Percentiles rank a stretch among this genome's conserved stretches.
Evolutionary conservation across 2,797 vertebrate species (phyloP).

Genomic region (Mionectes olivaceus): DNA sequence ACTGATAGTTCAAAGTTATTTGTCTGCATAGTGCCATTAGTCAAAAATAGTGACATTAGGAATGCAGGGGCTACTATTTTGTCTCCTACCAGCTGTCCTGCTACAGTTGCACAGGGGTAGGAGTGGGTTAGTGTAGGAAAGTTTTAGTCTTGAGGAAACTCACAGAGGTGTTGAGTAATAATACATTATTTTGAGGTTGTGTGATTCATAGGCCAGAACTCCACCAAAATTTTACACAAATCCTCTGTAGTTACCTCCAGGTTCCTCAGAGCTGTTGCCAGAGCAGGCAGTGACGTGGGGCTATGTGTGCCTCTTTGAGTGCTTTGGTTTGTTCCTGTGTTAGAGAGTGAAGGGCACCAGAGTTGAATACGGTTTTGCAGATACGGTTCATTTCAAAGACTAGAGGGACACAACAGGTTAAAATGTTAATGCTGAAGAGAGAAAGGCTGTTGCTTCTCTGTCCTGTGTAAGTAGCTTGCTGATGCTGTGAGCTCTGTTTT

Average conservation of each 20-base stretch:
- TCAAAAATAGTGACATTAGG: neutral
- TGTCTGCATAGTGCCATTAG: neutral
- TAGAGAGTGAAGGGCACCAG: neutral
- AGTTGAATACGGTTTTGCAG: neutral
- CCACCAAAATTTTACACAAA: neutral
- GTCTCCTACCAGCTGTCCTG: neutral
- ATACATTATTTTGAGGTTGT: neutral
- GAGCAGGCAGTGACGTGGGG: neutral
- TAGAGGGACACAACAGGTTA: neutral
- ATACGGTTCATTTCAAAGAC: neutral
- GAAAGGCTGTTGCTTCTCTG: neutral
- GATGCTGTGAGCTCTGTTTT: neutral
- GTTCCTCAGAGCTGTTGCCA: neutral
- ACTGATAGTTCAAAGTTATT: neutral
- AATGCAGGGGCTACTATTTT: neutral
- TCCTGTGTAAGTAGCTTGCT: neutral
- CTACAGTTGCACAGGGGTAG: neutral
- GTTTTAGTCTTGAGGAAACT: neutral
- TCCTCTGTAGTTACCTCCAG: neutral
- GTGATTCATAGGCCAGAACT: neutral
- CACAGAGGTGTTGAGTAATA: neutral
- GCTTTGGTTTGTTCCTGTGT: neutral
- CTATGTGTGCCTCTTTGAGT: neutral
- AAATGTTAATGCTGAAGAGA: neutral
- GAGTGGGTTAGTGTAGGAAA: neutral